Evolutionary conservation across 1,140 invertebrate species (phyloP).

Genomic region (Solenopsis invicta): DNA sequence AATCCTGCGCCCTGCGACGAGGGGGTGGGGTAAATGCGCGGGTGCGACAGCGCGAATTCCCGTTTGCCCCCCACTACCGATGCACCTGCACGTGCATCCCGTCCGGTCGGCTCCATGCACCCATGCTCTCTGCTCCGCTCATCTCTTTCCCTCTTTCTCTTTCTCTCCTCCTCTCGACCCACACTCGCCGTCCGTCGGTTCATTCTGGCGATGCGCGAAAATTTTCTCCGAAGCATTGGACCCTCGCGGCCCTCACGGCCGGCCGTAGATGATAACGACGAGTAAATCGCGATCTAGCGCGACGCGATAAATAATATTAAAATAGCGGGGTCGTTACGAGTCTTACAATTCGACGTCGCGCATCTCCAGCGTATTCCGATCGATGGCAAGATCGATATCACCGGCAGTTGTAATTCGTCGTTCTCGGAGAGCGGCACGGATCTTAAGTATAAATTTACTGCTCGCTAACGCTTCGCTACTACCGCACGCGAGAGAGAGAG

Average conservation of each 20-base stretch:
- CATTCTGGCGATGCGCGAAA: constrained; percentile 17
- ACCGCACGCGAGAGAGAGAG: too few species aligned
- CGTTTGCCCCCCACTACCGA: constrained; percentile 71
- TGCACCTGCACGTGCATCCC: constrained; percentile 79
- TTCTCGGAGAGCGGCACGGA: neutral
- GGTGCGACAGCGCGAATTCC: constrained; percentile 79
- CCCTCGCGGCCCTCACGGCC: neutral
- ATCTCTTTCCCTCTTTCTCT: neutral
- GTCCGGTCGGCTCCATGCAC: constrained; percentile 65
- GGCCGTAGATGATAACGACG: too few species aligned
- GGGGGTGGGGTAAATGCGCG: constrained; percentile 78
- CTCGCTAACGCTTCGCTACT: too few species aligned
- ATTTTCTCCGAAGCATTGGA: constrained; percentile 33
- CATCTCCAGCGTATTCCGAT: neutral
- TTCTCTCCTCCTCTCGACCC: neutral
- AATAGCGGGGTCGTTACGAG: too few species aligned
- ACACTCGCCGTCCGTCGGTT: too few species aligned
- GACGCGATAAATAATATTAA: too few species aligned
- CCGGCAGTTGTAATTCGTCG: neutral
- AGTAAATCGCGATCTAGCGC: too few species aligned
- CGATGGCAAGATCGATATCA: neutral
- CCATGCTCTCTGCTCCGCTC: constrained; percentile 2
- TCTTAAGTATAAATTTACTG: constrained; percentile 30
- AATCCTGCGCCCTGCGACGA: constrained; percentile 79
- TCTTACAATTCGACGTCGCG: neutral